A percentile compares a stretch with the other conserved stretches of the same genome.
Evolutionary conservation across 2,113 vertebrate species (phyloP).

Genomic region (Aspidoscelis tigris): DNA sequence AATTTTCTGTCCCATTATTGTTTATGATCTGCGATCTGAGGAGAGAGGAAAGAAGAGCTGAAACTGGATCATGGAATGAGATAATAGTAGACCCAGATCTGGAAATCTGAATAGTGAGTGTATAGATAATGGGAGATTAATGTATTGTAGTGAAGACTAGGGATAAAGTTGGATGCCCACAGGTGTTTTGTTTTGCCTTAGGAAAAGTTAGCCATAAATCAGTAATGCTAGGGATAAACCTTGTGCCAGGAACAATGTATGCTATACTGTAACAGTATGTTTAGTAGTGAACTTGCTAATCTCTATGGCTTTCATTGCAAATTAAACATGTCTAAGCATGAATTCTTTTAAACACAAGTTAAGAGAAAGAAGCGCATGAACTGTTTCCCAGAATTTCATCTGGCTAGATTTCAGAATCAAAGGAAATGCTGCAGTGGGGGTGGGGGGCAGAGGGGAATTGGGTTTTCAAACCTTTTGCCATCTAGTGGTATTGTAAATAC

Average conservation of each 20-base stretch:
- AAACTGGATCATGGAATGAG: no score
- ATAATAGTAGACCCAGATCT: no score
- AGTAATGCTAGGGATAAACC: background rate
- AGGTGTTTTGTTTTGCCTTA: no score
- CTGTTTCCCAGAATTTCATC: background rate
- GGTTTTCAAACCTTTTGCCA: background rate
- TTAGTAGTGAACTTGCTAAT: background rate
- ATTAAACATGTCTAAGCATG: background rate
- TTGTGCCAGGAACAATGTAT: background rate
- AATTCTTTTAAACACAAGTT: background rate
- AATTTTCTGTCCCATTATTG: no score
- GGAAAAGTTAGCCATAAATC: background rate
- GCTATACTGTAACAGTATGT: background rate
- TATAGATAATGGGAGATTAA: background rate
- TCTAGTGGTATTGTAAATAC: constrained; percentile 21
- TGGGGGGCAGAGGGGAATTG: background rate
- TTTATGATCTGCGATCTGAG: no score
- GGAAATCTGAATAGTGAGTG: no score
- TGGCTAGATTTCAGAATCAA: background rate
- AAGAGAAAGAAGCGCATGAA: background rate
- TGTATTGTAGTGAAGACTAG: background rate
- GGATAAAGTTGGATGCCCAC: background rate
- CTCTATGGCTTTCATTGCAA: background rate
- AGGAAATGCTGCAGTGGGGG: no score
- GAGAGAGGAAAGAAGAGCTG: no score